These are phyloP conservation scores for Watsonalla binaria DNA, from an alignment of 2,888 invertebrate species.

Conservation along the genomic window DNA sequence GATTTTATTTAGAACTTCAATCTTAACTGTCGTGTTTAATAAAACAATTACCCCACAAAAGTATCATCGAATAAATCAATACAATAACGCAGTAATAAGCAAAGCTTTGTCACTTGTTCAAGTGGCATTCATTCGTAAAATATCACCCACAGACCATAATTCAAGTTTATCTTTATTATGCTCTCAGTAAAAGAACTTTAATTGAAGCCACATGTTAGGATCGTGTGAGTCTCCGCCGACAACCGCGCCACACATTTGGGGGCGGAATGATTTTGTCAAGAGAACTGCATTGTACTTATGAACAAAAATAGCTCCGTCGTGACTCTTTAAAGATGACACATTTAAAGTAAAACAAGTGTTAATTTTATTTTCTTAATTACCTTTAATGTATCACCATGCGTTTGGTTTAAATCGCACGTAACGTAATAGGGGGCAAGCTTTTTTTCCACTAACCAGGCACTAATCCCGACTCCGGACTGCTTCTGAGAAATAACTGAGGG, in stretches of 20 bases:
- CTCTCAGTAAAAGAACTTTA: constrained; percentile 68
- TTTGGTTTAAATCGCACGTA: too few species aligned
- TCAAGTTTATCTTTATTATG: constrained; percentile 69
- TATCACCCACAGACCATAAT: constrained; percentile 69
- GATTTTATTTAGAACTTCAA: neutral
- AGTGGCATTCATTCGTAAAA: constrained; percentile 68
- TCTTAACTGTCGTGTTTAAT: neutral
- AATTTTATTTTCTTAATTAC: neutral
- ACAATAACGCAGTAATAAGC: constrained; percentile 21
- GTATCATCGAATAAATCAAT: neutral
- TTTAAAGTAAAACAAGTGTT: neutral
- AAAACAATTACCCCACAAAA: neutral
- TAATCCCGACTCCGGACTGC: too few species aligned
- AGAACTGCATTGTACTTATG: neutral
- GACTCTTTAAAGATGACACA: neutral
- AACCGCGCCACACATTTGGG: constrained; percentile 49
- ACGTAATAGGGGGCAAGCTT: too few species aligned
- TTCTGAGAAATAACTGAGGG: too few species aligned
- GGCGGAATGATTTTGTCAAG: constrained; percentile 37
- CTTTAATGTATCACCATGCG: too few species aligned
- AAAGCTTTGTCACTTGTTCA: constrained; percentile 56
- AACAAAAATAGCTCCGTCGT: neutral
- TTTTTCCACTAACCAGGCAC: too few species aligned
- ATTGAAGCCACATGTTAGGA: constrained; percentile 71
- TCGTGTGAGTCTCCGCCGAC: constrained; percentile 53